Evolutionary conservation across 2,888 invertebrate species (phyloP).

Genomic region (Acrobasis consociella): DNA sequence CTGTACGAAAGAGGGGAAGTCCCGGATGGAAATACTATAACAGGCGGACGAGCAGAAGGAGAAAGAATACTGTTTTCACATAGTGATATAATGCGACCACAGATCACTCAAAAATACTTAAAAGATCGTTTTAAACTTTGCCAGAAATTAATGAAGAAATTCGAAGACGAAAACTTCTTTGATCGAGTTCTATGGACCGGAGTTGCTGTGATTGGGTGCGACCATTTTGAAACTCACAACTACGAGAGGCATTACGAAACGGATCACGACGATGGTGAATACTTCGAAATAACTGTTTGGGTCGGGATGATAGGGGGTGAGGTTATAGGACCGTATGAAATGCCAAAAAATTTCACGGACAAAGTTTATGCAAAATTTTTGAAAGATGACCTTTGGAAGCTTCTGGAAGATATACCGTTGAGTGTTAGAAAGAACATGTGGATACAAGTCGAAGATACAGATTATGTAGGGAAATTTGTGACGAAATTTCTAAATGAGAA

Average conservation of each 20-base stretch:
- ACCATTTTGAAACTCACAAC: neutral
- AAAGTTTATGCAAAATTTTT: slow-evolving; percentile 3
- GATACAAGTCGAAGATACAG: slow-evolving; percentile 6
- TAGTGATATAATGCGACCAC: no score
- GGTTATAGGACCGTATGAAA: neutral
- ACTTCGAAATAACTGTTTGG: neutral
- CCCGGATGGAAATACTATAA: no score
- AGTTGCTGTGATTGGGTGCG: neutral
- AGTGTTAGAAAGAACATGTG: neutral
- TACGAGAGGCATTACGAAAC: neutral
- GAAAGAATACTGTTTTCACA: no score
- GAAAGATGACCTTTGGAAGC: no score
- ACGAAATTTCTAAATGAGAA: slow-evolving; percentile 4
- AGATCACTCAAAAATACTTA: no score
- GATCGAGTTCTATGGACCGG: neutral
- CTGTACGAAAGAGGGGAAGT: no score
- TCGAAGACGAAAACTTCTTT: neutral
- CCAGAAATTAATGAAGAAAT: neutral
- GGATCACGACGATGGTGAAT: neutral
- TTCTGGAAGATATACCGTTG: neutral
- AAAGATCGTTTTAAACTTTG: neutral
- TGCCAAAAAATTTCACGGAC: neutral
- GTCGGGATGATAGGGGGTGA: slow-evolving; percentile 1
- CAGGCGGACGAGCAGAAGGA: no score
- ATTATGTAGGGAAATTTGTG: neutral